A percentile compares a stretch with the other conserved stretches of the same genome.
phyloP scores from a whole-genome alignment of 1,140 invertebrate genomes.

The Drosophila seguyi region DNA sequence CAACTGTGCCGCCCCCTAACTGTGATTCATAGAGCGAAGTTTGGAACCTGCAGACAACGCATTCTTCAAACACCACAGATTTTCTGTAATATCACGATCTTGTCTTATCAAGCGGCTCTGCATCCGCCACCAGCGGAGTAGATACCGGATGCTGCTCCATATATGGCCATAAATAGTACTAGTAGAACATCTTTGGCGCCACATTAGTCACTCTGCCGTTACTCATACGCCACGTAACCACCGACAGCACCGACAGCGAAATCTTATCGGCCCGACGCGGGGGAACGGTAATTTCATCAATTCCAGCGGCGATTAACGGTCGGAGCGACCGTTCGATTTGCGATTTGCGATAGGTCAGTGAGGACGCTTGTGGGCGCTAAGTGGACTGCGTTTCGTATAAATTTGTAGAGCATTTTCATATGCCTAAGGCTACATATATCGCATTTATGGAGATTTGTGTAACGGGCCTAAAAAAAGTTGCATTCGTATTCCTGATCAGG shows the following conservation, averaged over 20 bases:
- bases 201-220: conserved; percentile 47
- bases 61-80: conserved; percentile 11
- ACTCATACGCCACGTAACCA: conserved; percentile 77
- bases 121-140: conserved; percentile 16
- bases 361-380: conserved; percentile 42
- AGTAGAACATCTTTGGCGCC: conserved; percentile 27
- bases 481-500: conserved; percentile 45
- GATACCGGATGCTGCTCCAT: conserved; percentile 15
- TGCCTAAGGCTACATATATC: conserved; percentile 32
- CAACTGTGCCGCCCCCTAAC: not conserved
- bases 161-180: not conserved
- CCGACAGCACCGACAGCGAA: conserved; percentile 19
- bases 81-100: conserved; percentile 10
- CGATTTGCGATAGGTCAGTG: conserved; percentile 54
- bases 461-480: conserved; percentile 39
- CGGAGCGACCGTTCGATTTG: conserved; percentile 17
- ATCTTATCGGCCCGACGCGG: conserved; percentile 30
- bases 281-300: conserved; percentile 39
- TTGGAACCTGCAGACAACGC: conserved; percentile 10
- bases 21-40: conserved; percentile 31
- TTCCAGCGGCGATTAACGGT: conserved; percentile 44
- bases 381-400: conserved; percentile 47
- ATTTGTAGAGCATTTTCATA: conserved; percentile 47
- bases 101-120: conserved; percentile 10
- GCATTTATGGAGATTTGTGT: conserved; percentile 42